A percentile compares a stretch with the other conserved stretches of the same genome.
Conservation (phyloP, 1,140 invertebrate genomes). For the Aplysia californica region DNA sequence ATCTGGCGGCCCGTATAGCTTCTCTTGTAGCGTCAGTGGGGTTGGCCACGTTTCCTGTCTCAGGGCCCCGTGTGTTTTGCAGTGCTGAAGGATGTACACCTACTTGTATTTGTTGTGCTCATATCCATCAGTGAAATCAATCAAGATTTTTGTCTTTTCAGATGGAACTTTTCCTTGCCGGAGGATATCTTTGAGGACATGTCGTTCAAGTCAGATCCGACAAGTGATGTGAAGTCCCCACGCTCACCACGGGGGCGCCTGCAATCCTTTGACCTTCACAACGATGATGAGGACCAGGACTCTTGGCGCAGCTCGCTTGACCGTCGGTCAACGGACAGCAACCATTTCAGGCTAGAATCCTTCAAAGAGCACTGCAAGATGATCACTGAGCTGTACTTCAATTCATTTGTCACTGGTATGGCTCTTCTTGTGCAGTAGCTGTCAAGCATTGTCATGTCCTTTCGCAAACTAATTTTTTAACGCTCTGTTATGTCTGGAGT, state of each 20-base stretch:
- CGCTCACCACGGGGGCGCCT: slow-evolving; percentile 19
- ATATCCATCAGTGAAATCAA: background rate
- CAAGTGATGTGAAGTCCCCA: slow-evolving; percentile 1
- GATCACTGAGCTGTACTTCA: slow-evolving; percentile 74
- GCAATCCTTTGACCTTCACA: slow-evolving; percentile 36
- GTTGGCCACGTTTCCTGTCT: too few relatives aligned
- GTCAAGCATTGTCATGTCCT: background rate
- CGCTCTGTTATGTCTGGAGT: background rate
- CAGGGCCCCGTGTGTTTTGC: too few relatives aligned
- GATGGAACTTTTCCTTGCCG: slow-evolving; percentile 56
- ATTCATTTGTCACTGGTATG: slow-evolving; percentile 75
- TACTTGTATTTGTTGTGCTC: background rate
- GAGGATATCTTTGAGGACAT: slow-evolving; percentile 65
- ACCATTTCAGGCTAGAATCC: slow-evolving; percentile 37
- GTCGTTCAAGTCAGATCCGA: slow-evolving; percentile 47
- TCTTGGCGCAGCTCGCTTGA: slow-evolving; percentile 47
- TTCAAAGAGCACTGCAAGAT: slow-evolving; percentile 75
- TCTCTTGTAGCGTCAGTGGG: background rate
- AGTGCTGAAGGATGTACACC: too few relatives aligned
- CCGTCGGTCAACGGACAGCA: slow-evolving; percentile 50
- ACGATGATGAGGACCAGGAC: slow-evolving; percentile 40
- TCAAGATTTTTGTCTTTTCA: background rate
- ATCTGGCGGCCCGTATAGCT: background rate
- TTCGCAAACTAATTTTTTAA: background rate
- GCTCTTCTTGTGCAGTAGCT: background rate